Base-by-base conservation (phyloP, 2,113 vertebrate genomes). In the Dasyurus viverrinus region DNA sequence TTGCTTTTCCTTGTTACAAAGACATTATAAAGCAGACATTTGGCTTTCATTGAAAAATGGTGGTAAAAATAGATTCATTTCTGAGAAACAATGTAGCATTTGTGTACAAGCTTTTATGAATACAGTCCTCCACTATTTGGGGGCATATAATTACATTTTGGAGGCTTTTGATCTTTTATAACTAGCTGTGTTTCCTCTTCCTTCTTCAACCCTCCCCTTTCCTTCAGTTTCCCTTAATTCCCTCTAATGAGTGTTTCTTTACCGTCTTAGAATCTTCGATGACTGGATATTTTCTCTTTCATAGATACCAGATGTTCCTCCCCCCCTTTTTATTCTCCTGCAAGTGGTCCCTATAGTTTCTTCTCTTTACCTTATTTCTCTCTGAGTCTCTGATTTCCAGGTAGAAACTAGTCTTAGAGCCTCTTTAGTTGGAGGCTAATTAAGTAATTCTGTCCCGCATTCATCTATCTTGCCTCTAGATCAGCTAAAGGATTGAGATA, bases 1-100 rank as follows among this genome's bases (percentile, higher is more conserved):
- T 24, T 57, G 47, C 50, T 84, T 14, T 27, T n/a, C 26, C 48
- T 92, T 92, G 27, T n/a, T 93, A 54, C 57, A 76, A 92, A 95
- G 30, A 50, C 91, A 93, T 68, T 53, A 30, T 48, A 93, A 92
- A 52, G 68, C 25, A 47, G 60, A 90, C 23, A 8, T 92, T 84
- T 91, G 57, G 46, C 30, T 46, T 91, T 91, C 30, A 16, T 84
- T 92, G 53, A 93, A 92, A 92, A 93, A 50, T 42, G 46, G 30
- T 76, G 68, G 42, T 57, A 53, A 91, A 93, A 93, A 54, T n/a
- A 55, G 90, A 47, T 89, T 92, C 54, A 57, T 84, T 97, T 95
- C 57, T 53, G 50, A 91, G 92, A 97, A 91, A 27, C 12, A 19
- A 90, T 54, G 3, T 24, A 22, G 53, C n/a, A 2, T 8, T 50